Evolutionary conservation across 2,888 invertebrate species (phyloP), one percentile per base, ranked within the genome.

Genomic region (Thyatira batis): DNA sequence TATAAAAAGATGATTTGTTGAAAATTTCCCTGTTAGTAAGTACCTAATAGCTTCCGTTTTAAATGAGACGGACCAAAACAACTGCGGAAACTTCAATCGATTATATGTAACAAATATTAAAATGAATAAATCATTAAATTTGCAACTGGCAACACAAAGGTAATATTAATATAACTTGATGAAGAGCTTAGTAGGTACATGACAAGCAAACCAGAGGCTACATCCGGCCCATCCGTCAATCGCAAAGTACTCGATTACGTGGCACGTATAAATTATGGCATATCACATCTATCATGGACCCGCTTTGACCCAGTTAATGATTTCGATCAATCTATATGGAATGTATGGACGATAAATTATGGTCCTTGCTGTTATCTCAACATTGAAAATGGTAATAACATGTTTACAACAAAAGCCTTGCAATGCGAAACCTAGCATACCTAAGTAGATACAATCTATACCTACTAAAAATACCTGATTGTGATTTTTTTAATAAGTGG

Each of bases 141-240:
- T n/a, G n/a, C n/a, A n/a, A n/a, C n/a, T n/a, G n/a, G n/a, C n/a
- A 2, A 61, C 51, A 66, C 57, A 56, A 43, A 17, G 28, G 53
- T 59, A 60, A 69, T 68, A 68, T 68, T 66, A 66, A 66, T 66
- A 68, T 52, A 44, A 33, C 21, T 46, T 49, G 39, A 49, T 30
- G 39, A n/a, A 49, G 49, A 13, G 25, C 28, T 59, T 58, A 52
- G 25, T 53, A 53, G 57, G 54, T 52, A 61, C 59, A 56, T 60
- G 68, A 67, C 67, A 69, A 59, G 55, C 60, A 58, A 69, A 67
- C 63, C 65, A 70, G 70, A 71, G 76, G 72, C 73, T 69, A 76
- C 65, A 71, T 65, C 64, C 68, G 65, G 51, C 59, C 69, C 76
- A 76, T 76, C 71, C 63, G 69, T 77, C 76, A 77, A 72, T 68